A percentile compares a stretch with the other conserved stretches of the same genome.
These are phyloP conservation scores for Cheilosia vernalis DNA, from an alignment of 2,888 invertebrate species.

Conservation along the genomic window DNA sequence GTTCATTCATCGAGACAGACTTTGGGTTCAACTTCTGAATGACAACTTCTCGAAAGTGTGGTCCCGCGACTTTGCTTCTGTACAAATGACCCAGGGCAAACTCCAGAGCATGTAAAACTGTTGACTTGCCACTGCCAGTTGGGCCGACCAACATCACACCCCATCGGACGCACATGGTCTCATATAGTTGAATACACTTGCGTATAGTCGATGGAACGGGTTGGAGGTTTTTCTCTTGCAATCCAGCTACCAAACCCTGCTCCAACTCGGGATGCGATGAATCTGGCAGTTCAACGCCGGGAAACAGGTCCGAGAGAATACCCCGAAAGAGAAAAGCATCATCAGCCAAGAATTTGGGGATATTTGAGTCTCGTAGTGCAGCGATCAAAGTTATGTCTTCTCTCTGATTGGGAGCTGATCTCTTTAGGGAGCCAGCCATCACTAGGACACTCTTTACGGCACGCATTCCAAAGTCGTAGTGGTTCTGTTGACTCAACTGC, in stretches of 20 bases:
- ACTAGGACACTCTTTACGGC: constrained; percentile 96
- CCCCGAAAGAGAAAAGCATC: constrained; percentile 94
- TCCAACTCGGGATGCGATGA: constrained; percentile 91
- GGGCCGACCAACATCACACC: constrained; percentile 97
- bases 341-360: constrained; percentile 94
- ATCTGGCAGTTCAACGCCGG: constrained; percentile 90
- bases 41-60: constrained; percentile 88
- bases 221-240: constrained; percentile 86
- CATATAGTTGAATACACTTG: constrained; percentile 90
- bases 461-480: constrained; percentile 97
- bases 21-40: constrained; percentile 94
- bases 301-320: constrained; percentile 95
- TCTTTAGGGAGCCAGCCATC: constrained; percentile 95
- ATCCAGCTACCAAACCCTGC: constrained; percentile 85
- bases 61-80: constrained; percentile 85
- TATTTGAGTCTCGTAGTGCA: constrained; percentile 93
- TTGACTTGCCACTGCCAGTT: constrained; percentile 93
- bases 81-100: constrained; percentile 88
- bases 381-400: constrained; percentile 93
- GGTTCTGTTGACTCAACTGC: constrained; percentile 95
- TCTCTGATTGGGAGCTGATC: constrained; percentile 91
- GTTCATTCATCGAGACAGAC: constrained; percentile 92
- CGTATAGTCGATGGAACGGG: constrained; percentile 84
- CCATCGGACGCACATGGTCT: constrained; percentile 95
- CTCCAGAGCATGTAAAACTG: constrained; percentile 89